phyloP scores from a whole-genome alignment of 2,888 invertebrate species.

The Smittia sp. region DNA sequence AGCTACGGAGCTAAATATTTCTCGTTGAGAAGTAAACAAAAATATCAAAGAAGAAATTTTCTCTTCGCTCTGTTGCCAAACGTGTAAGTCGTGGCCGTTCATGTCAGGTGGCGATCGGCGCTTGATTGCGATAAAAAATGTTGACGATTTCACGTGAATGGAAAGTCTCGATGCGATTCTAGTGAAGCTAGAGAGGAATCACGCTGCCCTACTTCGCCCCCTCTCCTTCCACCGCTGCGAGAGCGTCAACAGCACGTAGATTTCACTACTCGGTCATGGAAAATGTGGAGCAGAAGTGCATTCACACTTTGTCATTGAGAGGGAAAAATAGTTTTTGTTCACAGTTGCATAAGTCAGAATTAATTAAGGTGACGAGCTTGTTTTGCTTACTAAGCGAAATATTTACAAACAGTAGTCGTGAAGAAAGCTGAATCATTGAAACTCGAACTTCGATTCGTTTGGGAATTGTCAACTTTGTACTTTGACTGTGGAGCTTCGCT shows the following conservation, averaged over 20 bases:
- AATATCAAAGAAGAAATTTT: conserved; percentile 2
- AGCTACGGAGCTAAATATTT: background rate
- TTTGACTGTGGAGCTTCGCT: too few relatives aligned
- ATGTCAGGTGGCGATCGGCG: too few relatives aligned
- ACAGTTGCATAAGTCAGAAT: background rate
- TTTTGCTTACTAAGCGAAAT: too few relatives aligned
- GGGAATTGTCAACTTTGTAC: too few relatives aligned
- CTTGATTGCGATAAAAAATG: too few relatives aligned
- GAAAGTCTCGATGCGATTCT: too few relatives aligned
- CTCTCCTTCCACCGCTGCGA: background rate
- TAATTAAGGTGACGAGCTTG: too few relatives aligned
- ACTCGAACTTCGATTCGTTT: too few relatives aligned
- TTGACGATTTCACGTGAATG: too few relatives aligned
- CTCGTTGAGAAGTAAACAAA: conserved; percentile 7
- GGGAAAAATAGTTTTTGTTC: background rate
- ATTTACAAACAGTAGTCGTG: too few relatives aligned
- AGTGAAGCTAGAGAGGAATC: background rate
- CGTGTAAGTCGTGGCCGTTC: too few relatives aligned
- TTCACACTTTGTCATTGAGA: conserved; percentile 30
- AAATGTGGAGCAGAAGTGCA: conserved; percentile 40
- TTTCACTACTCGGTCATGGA: background rate
- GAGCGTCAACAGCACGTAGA: background rate
- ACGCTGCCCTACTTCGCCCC: background rate
- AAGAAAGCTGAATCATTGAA: too few relatives aligned
- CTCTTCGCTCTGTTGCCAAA: background rate